A percentile compares a stretch with the other conserved stretches of the same genome.
Evolutionary conservation across 2,113 vertebrate genomes (phyloP).

Genomic region (Sardina pilchardus): DNA sequence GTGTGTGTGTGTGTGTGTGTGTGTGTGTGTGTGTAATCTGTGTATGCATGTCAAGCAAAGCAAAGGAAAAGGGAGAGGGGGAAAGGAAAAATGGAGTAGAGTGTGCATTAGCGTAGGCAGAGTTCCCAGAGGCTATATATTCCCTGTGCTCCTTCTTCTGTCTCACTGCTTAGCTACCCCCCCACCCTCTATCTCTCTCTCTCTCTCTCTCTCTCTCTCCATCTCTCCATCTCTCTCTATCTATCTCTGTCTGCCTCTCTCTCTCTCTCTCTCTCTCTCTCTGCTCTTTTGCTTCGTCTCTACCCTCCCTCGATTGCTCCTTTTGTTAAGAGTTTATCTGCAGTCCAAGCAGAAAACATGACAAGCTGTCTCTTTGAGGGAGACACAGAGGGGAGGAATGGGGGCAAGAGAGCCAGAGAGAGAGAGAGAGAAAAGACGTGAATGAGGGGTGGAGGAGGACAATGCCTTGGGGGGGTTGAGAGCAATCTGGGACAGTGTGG

Average conservation of each 20-base stretch:
- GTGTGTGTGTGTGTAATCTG: background rate
- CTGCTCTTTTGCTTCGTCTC: conserved; percentile 3
- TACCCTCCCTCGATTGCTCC: conserved; percentile 34
- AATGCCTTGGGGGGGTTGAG: background rate
- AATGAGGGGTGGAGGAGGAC: background rate
- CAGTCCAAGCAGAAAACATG: conserved; percentile 51
- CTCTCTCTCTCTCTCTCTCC: background rate
- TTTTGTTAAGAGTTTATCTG: conserved; percentile 49
- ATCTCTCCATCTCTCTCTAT: background rate
- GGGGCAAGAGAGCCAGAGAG: conserved; percentile 1
- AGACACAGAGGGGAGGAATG: conserved; percentile 11
- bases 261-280: conserved; percentile 1
- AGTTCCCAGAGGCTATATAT: conserved; percentile 4
- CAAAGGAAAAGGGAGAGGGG: background rate
- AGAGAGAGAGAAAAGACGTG: background rate
- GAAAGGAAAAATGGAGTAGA: background rate
- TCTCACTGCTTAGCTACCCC: background rate
- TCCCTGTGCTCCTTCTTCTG: background rate
- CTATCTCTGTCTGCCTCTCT: background rate
- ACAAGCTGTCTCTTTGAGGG: conserved; percentile 46
- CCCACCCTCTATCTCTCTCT: background rate
- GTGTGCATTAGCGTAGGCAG: conserved; percentile 16
- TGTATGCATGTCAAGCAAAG: background rate
- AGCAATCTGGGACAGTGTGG: background rate
- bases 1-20: background rate